These are phyloP conservation scores for Siniperca obscura DNA, from an alignment of 2,797 vertebrate genomes.

Conservation along the genomic window DNA sequence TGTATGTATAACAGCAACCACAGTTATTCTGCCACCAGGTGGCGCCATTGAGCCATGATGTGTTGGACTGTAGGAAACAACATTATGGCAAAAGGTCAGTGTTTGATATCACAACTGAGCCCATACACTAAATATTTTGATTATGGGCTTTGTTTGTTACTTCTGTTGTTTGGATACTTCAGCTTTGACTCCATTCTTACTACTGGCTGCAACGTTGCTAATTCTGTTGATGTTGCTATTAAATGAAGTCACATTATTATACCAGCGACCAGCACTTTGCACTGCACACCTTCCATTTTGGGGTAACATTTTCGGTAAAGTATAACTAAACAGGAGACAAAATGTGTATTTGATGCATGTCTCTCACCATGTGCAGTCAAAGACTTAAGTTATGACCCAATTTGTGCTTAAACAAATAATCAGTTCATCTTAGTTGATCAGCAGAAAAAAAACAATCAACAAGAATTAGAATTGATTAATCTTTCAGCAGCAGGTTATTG, in stretches of 20 bases:
- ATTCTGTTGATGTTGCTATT: neutral
- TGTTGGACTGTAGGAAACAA: neutral
- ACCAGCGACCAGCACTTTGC: neutral
- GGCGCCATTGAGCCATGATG: constrained; percentile 43
- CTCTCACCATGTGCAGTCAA: too few relatives aligned
- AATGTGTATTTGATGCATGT: too few relatives aligned
- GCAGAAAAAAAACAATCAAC: too few relatives aligned
- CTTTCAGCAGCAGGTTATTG: neutral
- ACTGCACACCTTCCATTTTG: neutral
- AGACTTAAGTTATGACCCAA: neutral
- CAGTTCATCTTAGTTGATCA: neutral
- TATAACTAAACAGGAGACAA: too few relatives aligned
- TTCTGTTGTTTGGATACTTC: neutral
- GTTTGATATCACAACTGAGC: constrained; percentile 34
- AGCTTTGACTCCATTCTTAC: neutral
- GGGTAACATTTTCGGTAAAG: too few relatives aligned
- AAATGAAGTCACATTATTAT: neutral
- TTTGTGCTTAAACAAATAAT: too few relatives aligned
- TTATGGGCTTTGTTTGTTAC: neutral
- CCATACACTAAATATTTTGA: constrained; percentile 15
- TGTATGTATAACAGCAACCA: neutral
- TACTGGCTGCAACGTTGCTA: neutral
- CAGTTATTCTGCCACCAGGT: constrained; percentile 54
- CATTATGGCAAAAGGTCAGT: constrained; percentile 14
- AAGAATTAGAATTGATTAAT: neutral